These are phyloP conservation scores for Rattus norvegicus DNA, from an alignment of 2,113 vertebrate species.

Conservation along the genomic window GRCr8 NC_086020.1:14063501-14064000, in stretches of 20 bases:
- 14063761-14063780: neutral
- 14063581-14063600: neutral
- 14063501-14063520: neutral
- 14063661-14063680: neutral
- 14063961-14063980: no score
- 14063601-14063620: neutral
- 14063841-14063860: neutral
- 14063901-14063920: neutral
- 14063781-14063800: neutral
- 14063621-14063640: neutral
- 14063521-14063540: neutral
- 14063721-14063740: neutral
- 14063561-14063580: constrained; percentile 31
- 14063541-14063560: neutral
- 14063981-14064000: neutral
- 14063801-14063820: neutral
- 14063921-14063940: neutral
- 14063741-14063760: neutral
- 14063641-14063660: neutral
- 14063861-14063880: neutral
- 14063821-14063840: neutral
- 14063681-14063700: neutral
- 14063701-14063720: neutral
- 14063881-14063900: neutral
- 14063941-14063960: neutral